Evolutionary conservation across 2,797 vertebrate genomes (phyloP).

Genomic region (Sciurus carolinensis): DNA sequence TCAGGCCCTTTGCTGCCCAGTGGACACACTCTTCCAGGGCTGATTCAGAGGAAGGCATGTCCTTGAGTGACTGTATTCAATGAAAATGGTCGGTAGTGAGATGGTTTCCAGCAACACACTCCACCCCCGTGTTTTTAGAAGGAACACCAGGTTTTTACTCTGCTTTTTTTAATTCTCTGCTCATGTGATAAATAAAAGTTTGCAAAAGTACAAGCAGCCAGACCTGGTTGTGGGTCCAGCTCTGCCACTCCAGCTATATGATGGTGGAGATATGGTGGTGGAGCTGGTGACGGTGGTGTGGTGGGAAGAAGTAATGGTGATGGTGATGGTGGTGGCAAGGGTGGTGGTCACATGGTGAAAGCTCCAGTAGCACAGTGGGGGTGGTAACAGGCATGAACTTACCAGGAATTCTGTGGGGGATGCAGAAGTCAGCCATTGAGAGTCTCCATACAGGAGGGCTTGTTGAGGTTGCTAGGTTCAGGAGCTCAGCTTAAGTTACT

Average conservation of each 20-base stretch:
- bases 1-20: not conserved
- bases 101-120: not conserved
- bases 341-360: not conserved
- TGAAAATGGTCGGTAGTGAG: not conserved
- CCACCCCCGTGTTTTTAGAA: not conserved
- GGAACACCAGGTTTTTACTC: not conserved
- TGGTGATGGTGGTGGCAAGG: no score
- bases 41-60: not conserved
- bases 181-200: not conserved
- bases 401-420: not conserved
- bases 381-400: no score
- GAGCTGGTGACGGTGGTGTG: not conserved
- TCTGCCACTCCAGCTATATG: not conserved
- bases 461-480: not conserved
- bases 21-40: not conserved
- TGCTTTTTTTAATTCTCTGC: not conserved
- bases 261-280: not conserved
- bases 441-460: rapidly evolving
- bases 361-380: not conserved
- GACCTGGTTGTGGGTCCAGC: not conserved
- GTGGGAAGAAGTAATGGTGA: not conserved
- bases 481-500: not conserved
- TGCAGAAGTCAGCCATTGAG: not conserved
- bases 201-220: not conserved
- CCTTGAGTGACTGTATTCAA: not conserved